A percentile compares a stretch with the other conserved stretches of the same genome.
Conservation (phyloP, 2,888 invertebrate genomes). For the Andrena chrysosceles region DNA sequence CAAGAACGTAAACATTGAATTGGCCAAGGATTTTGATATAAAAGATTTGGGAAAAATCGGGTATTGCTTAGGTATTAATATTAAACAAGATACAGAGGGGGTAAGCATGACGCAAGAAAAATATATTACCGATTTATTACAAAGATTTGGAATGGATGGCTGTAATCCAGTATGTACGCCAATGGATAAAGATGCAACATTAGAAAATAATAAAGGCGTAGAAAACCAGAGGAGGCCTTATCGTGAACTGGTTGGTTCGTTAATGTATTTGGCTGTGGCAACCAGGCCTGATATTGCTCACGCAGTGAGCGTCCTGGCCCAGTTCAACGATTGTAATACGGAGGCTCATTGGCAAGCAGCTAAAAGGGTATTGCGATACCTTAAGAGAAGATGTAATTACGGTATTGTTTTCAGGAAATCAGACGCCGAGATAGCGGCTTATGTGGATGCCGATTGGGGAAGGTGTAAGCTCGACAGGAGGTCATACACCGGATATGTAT, state of each 20-base stretch:
- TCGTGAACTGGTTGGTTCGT: conserved; percentile 30
- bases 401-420: background rate
- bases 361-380: background rate
- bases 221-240: conserved; percentile 31
- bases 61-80: conserved; percentile 54
- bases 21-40: conserved; percentile 40
- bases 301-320: background rate
- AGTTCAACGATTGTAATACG: conserved; percentile 10
- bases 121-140: conserved; percentile 47
- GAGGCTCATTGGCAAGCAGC: conserved; percentile 1
- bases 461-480: conserved; percentile 9
- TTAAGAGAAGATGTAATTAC: conserved; percentile 2
- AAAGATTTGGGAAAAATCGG: conserved; percentile 48
- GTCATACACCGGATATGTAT: conserved; percentile 3
- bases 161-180: conserved; percentile 56
- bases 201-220: conserved; percentile 6
- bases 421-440: background rate
- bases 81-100: conserved; percentile 4
- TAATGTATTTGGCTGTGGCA: too few species aligned
- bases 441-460: conserved; percentile 9
- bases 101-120: conserved; percentile 44
- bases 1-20: background rate
- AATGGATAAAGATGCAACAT: conserved; percentile 27
- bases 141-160: conserved; percentile 50
- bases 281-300: conserved; percentile 43